These are phyloP conservation scores for Odontesthes bonariensis DNA, from an alignment of 2,113 vertebrate species.

Conservation along the genomic window DNA sequence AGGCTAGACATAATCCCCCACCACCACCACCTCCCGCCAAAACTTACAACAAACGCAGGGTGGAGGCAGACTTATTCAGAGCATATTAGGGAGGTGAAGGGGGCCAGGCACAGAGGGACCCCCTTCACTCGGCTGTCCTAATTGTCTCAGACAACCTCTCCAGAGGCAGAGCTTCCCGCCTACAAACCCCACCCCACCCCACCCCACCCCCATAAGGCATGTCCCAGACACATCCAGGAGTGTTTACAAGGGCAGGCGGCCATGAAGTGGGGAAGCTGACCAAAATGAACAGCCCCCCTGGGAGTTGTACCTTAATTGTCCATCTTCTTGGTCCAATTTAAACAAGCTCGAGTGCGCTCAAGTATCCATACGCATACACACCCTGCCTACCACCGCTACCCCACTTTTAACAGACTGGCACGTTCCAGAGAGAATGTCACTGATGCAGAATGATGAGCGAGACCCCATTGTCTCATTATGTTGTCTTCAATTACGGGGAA, in stretches of 20 bases:
- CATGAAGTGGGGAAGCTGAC: conserved; percentile 69
- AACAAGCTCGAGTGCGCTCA: conserved; percentile 69
- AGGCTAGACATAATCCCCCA: conserved; percentile 72
- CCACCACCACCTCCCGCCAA: conserved; percentile 44
- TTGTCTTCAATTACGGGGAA: conserved; percentile 80
- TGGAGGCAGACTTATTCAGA: conserved; percentile 77
- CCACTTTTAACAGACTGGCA: conserved; percentile 70
- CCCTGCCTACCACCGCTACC: conserved; percentile 14
- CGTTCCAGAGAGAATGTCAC: conserved; percentile 68
- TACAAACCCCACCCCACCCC: conserved; percentile 33
- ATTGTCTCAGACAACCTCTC: conserved; percentile 75
- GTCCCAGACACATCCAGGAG: conserved; percentile 77
- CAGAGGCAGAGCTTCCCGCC: conserved; percentile 55
- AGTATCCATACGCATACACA: conserved; percentile 43
- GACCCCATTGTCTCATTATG: conserved; percentile 76
- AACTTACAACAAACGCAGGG: conserved; percentile 63
- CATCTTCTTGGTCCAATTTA: conserved; percentile 77
- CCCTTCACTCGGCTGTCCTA: conserved; percentile 73
- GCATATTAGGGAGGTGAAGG: conserved; percentile 81
- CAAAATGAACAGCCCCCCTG: conserved; percentile 76
- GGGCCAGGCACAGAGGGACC: conserved; percentile 75
- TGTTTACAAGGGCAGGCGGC: conserved; percentile 67
- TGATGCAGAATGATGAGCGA: conserved; percentile 74
- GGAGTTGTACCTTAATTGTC: conserved; percentile 78
- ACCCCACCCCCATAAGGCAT: conserved; percentile 45